These are phyloP conservation scores for Branchipolynoe longqiensis DNA, from an alignment of 2,888 invertebrate genomes.

Conservation along the genomic window DNA sequence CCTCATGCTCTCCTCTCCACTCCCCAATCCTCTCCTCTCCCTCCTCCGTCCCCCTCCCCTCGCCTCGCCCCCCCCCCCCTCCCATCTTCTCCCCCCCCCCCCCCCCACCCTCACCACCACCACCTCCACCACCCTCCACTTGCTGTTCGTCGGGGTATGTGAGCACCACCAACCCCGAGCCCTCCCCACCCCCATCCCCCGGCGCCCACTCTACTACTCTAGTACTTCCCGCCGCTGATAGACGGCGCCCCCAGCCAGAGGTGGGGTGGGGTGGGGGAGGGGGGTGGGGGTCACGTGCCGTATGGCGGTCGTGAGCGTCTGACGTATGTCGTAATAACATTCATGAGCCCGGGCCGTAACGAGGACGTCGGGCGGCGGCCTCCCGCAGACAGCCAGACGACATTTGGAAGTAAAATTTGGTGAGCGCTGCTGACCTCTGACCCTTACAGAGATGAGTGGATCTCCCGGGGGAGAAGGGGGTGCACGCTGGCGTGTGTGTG, in stretches of 20 bases:
- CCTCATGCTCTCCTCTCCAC: too few relatives aligned
- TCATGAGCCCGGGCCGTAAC: constrained; percentile 44
- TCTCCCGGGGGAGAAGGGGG: not conserved
- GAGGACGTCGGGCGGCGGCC: not conserved
- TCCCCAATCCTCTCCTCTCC: too few relatives aligned
- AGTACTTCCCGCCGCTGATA: constrained; percentile 5
- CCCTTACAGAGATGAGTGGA: constrained; percentile 7
- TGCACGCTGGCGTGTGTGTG: too few relatives aligned
- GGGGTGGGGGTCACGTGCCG: constrained; percentile 31
- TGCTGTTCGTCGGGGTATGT: too few relatives aligned
- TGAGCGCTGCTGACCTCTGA: constrained; percentile 3
- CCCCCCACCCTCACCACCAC: too few relatives aligned
- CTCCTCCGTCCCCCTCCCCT: too few relatives aligned
- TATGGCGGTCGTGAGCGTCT: constrained; percentile 12
- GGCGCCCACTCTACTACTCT: not conserved
- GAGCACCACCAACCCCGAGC: too few relatives aligned
- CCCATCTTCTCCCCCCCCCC: too few relatives aligned
- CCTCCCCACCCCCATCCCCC: not conserved
- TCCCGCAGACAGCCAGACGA: not conserved
- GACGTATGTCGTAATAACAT: constrained; percentile 57
- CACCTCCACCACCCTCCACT: too few relatives aligned
- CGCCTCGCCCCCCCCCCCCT: too few relatives aligned
- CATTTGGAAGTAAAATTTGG: constrained; percentile 52
- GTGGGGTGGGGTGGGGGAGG: too few relatives aligned
- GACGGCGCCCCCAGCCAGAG: not conserved